A percentile compares a stretch with the other conserved stretches of the same genome.
Conservation (phyloP, 2,797 vertebrate genomes). For the Halcyon chelicuti region DNA sequence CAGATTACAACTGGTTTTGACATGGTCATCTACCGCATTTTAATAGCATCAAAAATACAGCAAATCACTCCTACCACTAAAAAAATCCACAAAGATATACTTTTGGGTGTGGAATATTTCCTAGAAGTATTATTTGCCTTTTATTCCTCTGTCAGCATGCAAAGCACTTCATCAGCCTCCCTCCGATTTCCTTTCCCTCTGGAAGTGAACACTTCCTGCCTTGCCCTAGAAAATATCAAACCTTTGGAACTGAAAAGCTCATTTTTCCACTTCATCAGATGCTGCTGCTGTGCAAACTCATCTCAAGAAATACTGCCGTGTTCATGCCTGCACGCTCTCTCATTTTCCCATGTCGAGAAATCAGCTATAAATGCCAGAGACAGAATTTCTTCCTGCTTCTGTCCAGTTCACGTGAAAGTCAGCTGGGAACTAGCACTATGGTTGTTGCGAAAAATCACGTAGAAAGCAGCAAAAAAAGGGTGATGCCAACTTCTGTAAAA, state of each 20-base stretch:
- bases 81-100: neutral
- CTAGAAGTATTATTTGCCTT: neutral
- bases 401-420: slow-evolving; percentile 64
- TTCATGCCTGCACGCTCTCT: neutral
- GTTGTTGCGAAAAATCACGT: slow-evolving; percentile 53
- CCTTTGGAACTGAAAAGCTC: slow-evolving; percentile 62
- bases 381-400: slow-evolving; percentile 62
- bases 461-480: slow-evolving; percentile 23
- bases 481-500: slow-evolving; percentile 51
- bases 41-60: neutral
- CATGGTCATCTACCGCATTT: neutral
- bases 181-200: neutral
- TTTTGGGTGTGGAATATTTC: neutral
- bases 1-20: neutral
- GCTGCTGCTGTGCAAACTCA: slow-evolving; percentile 40
- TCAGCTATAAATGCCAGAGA: slow-evolving; percentile 31
- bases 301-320: slow-evolving; percentile 60
- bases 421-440: slow-evolving; percentile 38
- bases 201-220: slow-evolving; percentile 43
- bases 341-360: slow-evolving; percentile 65
- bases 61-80: neutral
- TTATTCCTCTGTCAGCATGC: neutral
- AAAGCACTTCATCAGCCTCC: neutral
- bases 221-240: slow-evolving; percentile 58
- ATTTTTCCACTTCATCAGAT: slow-evolving; percentile 57